Percentiles rank a stretch among this genome's conserved stretches.
These are phyloP conservation scores for Dusona sp. DNA, from an alignment of 2,888 invertebrate species.

Conservation along the genomic window DNA sequence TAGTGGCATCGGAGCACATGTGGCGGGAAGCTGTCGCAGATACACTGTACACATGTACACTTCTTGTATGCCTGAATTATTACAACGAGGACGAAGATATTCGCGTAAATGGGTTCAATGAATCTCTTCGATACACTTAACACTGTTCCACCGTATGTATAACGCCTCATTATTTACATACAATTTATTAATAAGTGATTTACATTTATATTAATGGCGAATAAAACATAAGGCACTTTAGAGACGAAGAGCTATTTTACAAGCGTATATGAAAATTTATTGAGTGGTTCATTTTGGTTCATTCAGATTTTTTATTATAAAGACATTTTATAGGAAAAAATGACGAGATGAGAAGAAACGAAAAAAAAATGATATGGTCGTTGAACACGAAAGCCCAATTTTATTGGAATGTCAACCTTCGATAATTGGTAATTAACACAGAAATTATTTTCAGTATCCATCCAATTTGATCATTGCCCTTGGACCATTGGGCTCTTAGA, in stretches of 20 bases:
- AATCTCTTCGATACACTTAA: slow-evolving; percentile 70
- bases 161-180: not conserved
- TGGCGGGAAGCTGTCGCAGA: slow-evolving; percentile 79
- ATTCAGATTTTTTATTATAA: not conserved
- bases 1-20: slow-evolving; percentile 73
- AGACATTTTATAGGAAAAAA: not conserved
- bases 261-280: not conserved
- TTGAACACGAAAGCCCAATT: too few relatives aligned
- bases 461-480: too few relatives aligned
- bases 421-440: too few relatives aligned
- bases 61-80: slow-evolving; percentile 63
- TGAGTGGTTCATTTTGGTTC: not conserved
- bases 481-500: too few relatives aligned
- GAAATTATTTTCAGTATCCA: too few relatives aligned
- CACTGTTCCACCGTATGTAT: slow-evolving; percentile 7
- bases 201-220: not conserved
- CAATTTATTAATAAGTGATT: not conserved
- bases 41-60: slow-evolving; percentile 63
- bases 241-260: not conserved
- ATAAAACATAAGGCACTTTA: not conserved
- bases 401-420: too few relatives aligned
- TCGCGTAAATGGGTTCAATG: slow-evolving; percentile 75
- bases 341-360: too few relatives aligned
- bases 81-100: slow-evolving; percentile 67
- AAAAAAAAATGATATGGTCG: not conserved